phyloP scores from a whole-genome alignment of 1,140 invertebrate species.

The Chrysopa pallens region DNA sequence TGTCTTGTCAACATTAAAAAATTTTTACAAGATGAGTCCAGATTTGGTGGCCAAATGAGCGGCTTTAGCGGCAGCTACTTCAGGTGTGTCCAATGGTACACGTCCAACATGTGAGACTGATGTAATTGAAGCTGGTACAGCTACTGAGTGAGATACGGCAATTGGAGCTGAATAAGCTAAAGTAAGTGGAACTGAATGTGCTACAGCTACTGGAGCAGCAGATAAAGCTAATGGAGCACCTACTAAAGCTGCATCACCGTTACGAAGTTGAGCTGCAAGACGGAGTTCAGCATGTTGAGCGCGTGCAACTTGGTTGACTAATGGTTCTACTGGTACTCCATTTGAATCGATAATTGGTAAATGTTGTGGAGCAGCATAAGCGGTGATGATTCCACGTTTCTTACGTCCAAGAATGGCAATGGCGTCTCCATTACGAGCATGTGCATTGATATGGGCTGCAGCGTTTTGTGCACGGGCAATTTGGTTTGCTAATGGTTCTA shows the following conservation, averaged over 20 bases:
- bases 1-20: too few relatives aligned
- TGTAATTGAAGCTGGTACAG: too few relatives aligned
- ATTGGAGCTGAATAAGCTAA: not conserved
- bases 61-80: not conserved
- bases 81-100: not conserved
- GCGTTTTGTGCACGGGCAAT: not conserved
- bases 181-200: not conserved
- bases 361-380: not conserved
- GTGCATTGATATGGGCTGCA: not conserved
- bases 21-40: not conserved
- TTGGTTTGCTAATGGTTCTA: not conserved
- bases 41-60: not conserved
- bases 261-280: not conserved
- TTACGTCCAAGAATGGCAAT: not conserved
- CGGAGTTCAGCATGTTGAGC: not conserved
- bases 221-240: not conserved
- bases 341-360: slow-evolving; percentile 10
- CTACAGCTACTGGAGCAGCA: not conserved
- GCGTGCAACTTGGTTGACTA: slow-evolving; percentile 11
- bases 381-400: not conserved
- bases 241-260: not conserved
- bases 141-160: not conserved
- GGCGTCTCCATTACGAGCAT: not conserved
- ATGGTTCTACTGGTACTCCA: slow-evolving; percentile 19
- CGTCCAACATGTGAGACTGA: not conserved